These are phyloP conservation scores for Lethrus apterus DNA, from an alignment of 1,140 invertebrate species.

Conservation along the genomic window DNA sequence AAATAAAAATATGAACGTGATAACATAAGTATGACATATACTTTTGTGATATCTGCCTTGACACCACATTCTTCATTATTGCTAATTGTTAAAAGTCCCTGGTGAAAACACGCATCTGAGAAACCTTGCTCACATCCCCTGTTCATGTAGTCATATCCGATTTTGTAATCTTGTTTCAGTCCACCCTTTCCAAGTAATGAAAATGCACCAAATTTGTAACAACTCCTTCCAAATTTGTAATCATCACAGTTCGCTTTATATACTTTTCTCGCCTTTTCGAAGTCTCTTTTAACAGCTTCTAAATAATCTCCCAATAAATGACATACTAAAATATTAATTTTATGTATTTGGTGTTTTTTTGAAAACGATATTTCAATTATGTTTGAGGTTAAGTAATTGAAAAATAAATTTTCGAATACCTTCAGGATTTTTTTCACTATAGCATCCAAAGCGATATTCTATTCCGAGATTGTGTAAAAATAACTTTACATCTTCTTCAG, in stretches of 20 bases:
- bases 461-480: conserved; percentile 83
- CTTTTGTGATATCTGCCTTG: conserved; percentile 49
- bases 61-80: conserved; percentile 44
- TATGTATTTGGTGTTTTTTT: not conserved
- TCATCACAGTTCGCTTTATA: conserved; percentile 82
- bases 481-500: conserved; percentile 75
- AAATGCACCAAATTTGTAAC: conserved; percentile 76
- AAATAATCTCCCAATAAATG: conserved; percentile 84
- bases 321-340: conserved; percentile 60
- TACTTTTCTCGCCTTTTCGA: conserved; percentile 65
- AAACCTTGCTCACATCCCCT: conserved; percentile 70
- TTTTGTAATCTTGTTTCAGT: conserved; percentile 46
- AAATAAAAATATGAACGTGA: not conserved
- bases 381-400: too few relatives aligned
- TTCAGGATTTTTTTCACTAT: conserved; percentile 71
- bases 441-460: conserved; percentile 88
- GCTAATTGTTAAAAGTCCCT: conserved; percentile 60
- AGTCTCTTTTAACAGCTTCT: conserved; percentile 73
- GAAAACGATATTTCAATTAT: too few relatives aligned
- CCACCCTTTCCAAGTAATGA: conserved; percentile 54
- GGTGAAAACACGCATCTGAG: conserved; percentile 62
- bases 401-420: conserved; percentile 49
- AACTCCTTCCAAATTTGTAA: conserved; percentile 71
- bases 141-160: conserved; percentile 57
- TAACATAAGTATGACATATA: conserved; percentile 25